Conservation (phyloP, 2,113 vertebrate genomes). For the Ranitomeya imitator region DNA sequence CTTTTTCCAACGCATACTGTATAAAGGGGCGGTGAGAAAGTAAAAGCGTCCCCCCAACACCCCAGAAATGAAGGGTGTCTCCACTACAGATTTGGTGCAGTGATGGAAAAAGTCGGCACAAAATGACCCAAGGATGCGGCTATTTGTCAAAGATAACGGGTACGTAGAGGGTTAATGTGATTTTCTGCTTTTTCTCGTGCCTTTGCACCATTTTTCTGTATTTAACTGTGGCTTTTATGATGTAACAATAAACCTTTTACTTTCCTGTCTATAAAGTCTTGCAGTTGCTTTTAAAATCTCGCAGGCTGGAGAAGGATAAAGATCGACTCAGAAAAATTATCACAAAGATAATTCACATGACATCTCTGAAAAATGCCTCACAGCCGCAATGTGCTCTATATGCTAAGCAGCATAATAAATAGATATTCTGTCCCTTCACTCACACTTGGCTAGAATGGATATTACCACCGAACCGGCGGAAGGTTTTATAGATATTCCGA, state of each 20-base stretch:
- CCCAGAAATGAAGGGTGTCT: too few species aligned
- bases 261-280: slow-evolving; percentile 41
- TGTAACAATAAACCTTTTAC: slow-evolving; percentile 44
- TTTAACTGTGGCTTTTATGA: slow-evolving; percentile 42
- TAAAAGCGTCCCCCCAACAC: too few species aligned
- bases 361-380: slow-evolving; percentile 40
- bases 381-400: slow-evolving; percentile 50
- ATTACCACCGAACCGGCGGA: neutral
- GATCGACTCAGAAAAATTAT: slow-evolving; percentile 43
- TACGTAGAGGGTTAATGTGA: neutral
- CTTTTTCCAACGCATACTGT: neutral
- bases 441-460: slow-evolving; percentile 1
- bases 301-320: slow-evolving; percentile 1
- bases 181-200: neutral
- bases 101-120: too few species aligned
- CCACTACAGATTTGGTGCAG: too few species aligned
- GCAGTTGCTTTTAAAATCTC: slow-evolving; percentile 29
- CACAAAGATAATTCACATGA: slow-evolving; percentile 37
- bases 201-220: slow-evolving; percentile 8
- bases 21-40: too few species aligned
- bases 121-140: neutral
- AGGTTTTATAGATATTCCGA: neutral
- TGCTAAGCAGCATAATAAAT: slow-evolving; percentile 49
- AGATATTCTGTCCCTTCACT: slow-evolving; percentile 24
- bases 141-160: neutral